Evolutionary conservation across 2,888 invertebrate genomes (phyloP).

Genomic region (Epsilonema sp.): DNA sequence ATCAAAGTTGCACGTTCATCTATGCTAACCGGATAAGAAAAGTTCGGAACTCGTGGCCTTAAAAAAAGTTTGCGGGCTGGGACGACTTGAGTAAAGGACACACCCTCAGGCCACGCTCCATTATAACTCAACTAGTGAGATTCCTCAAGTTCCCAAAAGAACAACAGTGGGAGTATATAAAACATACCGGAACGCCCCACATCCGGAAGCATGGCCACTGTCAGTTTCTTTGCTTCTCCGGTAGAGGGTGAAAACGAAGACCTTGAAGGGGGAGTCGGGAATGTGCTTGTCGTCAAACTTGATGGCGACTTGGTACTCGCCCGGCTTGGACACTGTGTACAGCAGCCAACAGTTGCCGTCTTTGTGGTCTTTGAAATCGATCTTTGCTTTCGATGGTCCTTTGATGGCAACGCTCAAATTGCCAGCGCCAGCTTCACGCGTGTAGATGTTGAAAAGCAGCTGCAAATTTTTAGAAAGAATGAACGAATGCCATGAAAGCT

Average conservation of each 20-base stretch:
- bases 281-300: constrained; percentile 99
- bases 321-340: constrained; percentile 76
- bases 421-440: constrained; percentile 89
- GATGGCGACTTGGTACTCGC: constrained; percentile 49
- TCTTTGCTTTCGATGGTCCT: constrained; percentile 91
- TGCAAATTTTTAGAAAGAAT: too few species aligned
- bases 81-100: too few species aligned
- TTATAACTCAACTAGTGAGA: too few species aligned
- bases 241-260: constrained; percentile 75
- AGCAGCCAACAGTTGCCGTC: constrained; percentile 72
- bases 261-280: constrained; percentile 93
- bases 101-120: too few species aligned
- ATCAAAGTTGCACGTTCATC: too few species aligned
- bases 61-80: constrained; percentile 16
- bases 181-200: constrained; percentile 26
- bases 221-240: constrained; percentile 78
- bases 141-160: too few species aligned
- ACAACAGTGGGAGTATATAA: too few species aligned
- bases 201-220: constrained; percentile 73
- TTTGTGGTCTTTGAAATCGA: constrained; percentile 65
- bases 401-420: constrained; percentile 87
- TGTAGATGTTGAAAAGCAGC: constrained; percentile 95
- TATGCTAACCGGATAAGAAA: too few species aligned
- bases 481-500: too few species aligned
- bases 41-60: too few species aligned